A percentile compares a stretch with the other conserved stretches of the same genome.
phyloP scores from a whole-genome alignment of 2,113 vertebrate species.

The Spheniscus mendiculus region DNA sequence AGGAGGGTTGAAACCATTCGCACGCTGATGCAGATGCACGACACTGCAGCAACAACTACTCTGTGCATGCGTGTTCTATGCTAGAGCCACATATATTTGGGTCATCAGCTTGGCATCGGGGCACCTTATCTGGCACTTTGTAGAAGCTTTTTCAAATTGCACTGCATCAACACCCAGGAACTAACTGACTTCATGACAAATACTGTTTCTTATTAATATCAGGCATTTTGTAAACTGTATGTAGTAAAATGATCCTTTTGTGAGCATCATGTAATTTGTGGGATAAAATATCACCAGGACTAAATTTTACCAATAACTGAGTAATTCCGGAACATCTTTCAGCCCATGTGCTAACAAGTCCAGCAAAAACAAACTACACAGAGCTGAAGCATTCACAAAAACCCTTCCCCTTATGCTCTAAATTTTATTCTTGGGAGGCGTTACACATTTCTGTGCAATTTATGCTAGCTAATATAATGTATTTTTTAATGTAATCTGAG shows the following conservation, averaged over 20 bases:
- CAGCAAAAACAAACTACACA: background rate
- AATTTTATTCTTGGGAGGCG: background rate
- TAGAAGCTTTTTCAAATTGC: conserved; percentile 27
- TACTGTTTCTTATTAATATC: background rate
- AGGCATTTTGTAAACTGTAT: background rate
- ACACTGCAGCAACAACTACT: background rate
- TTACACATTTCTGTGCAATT: background rate
- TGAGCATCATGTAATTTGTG: background rate
- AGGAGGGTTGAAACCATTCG: background rate
- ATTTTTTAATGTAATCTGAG: background rate
- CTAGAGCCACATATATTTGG: background rate
- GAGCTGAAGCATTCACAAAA: background rate
- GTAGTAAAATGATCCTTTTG: background rate
- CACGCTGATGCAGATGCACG: background rate
- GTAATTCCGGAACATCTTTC: background rate
- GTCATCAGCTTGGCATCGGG: background rate
- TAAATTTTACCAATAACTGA: background rate
- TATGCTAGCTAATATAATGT: background rate
- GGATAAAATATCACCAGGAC: background rate
- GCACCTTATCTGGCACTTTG: background rate
- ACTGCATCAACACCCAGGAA: conserved; percentile 17
- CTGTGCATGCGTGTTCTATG: accelerated
- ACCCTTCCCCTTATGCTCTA: background rate
- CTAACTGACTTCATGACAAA: conserved; percentile 20
- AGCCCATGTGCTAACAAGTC: background rate